Evolutionary conservation across 2,888 invertebrate genomes (phyloP), one percentile per base, ranked within the genome.

Genomic region (Eupithecia subfuscata): DNA sequence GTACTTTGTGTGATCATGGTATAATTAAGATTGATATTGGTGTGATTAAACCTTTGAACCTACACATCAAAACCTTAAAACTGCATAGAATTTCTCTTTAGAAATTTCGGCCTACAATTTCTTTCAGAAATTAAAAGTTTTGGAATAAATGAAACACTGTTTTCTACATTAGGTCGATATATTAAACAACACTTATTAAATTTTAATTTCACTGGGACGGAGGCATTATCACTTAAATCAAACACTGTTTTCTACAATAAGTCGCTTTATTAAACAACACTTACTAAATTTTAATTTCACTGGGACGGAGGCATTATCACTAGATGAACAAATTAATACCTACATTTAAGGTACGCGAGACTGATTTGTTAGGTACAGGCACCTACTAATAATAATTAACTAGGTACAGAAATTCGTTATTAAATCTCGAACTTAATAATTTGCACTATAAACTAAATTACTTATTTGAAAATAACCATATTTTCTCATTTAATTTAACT

Each of bases 271-370:
- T 65, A n/a, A 60, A 25, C 5, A 34, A n/a, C 11, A 45, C 73
- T 79, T 79, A 45, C 73, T 30, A 30, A 30, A 30, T 22, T n/a
- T 52, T n/a, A 40, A 77, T 64, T 78, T 80, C 65, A 78, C 78
- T 77, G 80, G 81, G 82, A 80, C 82, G 82, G 82, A 76, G 78
- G 79, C 73, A 74, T 74, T 81, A 82, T 81, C 80, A 82, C 79
- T 75, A 71, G 25, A 78, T 70, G 71, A 8, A 78, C 45, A 75
- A 40, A 40, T 69, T 73, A 76, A 76, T 78, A 52, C n/a, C n/a
- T 52, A 4, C 18, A 18, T 48, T 6, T n/a, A n/a, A 52, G n/a
- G n/a, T n/a, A 52, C 9, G 52, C 52, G n/a, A n/a, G 52, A n/a
- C 9, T 52, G n/a, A n/a, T 52, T 52, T 18, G n/a, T 2, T 2